Conservation (phyloP, 2,797 vertebrate genomes). For the Heliangelus exortis region DNA sequence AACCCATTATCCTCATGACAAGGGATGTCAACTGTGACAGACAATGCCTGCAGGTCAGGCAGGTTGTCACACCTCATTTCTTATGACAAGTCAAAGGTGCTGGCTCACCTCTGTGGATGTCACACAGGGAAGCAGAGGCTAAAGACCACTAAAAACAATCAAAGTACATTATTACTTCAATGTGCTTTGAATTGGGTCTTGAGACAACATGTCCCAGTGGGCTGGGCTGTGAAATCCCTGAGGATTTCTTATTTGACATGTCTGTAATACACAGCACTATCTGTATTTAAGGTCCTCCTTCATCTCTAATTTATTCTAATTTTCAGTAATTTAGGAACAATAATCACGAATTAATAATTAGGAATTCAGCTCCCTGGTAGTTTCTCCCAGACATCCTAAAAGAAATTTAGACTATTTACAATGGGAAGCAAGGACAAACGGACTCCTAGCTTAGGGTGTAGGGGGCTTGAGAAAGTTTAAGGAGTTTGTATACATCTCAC, state of each 20-base stretch:
- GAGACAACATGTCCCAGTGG: background rate
- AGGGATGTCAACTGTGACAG: background rate
- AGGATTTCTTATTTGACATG: fast-evolving
- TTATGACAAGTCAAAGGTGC: background rate
- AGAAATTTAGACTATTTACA: background rate
- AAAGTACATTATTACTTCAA: background rate
- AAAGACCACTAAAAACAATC: background rate
- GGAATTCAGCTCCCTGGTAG: background rate
- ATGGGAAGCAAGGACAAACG: background rate
- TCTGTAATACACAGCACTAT: background rate
- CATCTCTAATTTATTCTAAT: background rate
- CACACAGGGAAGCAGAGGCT: background rate
- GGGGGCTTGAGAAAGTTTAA: background rate
- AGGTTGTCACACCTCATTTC: background rate
- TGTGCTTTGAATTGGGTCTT: background rate
- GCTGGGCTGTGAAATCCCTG: background rate
- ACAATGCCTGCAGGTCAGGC: fast-evolving
- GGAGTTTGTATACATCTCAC: fast-evolving
- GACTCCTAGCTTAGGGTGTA: background rate
- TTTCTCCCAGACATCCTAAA: background rate
- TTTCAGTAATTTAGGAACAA: background rate
- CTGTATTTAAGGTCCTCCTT: background rate
- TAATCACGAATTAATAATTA: background rate
- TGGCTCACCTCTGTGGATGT: background rate
- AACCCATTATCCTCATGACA: background rate